A percentile compares a stretch with the other conserved stretches of the same genome.
Evolutionary conservation across 2,797 vertebrate species (phyloP).

Genomic region (Sebastes taczanowskii): DNA sequence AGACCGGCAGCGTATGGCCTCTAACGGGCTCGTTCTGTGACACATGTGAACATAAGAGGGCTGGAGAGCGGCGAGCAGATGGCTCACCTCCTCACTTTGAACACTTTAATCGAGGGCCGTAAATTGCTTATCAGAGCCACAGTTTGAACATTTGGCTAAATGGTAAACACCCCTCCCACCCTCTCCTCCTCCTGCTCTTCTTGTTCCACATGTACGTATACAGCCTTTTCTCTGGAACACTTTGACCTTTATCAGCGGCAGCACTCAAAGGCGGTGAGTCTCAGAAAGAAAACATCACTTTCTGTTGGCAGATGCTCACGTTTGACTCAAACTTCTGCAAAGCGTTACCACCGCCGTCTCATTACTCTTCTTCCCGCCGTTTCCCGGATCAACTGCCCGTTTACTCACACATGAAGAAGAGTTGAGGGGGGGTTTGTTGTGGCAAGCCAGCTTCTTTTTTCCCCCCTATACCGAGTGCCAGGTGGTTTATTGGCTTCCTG

Average conservation of each 20-base stretch:
- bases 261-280: neutral
- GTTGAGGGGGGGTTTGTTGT: neutral
- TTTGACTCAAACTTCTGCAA: conserved; percentile 26
- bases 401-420: conserved; percentile 31
- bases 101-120: conserved; percentile 42
- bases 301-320: neutral
- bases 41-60: conserved; percentile 54
- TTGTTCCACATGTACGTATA: neutral
- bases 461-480: neutral
- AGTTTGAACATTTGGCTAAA: conserved; percentile 42
- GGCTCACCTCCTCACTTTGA: conserved; percentile 45
- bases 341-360: neutral
- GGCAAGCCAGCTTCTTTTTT: neutral
- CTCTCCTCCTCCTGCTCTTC: neutral
- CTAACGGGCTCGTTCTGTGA: conserved; percentile 34
- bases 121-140: conserved; percentile 39
- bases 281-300: neutral
- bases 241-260: neutral
- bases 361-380: neutral
- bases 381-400: neutral
- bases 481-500: conserved; percentile 39
- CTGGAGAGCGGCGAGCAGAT: conserved; percentile 49
- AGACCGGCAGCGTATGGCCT: conserved; percentile 22
- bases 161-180: conserved; percentile 18
- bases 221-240: neutral